Base-by-base conservation (phyloP, 2,113 vertebrate genomes). In the Tenrec ecaudatus region DNA sequence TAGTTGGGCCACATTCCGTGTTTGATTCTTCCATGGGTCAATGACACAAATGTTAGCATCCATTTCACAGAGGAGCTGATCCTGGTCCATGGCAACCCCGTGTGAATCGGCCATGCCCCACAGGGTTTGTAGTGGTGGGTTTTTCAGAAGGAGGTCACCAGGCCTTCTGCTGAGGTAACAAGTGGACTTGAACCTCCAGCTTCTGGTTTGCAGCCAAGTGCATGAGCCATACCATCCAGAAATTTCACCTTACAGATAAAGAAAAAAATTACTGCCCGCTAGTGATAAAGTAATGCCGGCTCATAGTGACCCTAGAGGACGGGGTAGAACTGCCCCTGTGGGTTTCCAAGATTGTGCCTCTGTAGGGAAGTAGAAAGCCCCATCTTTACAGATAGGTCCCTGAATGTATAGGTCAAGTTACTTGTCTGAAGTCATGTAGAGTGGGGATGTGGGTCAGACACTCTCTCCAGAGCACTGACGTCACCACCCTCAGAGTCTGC, bases 21-120 rank as follows among this genome's bases (percentile, higher is more conserved):
- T 33, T 69, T 1, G 33, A 60, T 43, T 43, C 47, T 68, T 47
- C 20, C 16, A 1, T 17, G 3, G 57, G 47, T 31, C 23, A 58
- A 0, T 7, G 40, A 7, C 8, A 9, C n/a, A 6, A 7, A 11
- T 5, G 0, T 14, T 60, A 20, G 19, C 1, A 0, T 57, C 68
- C n/a, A 2, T 82, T 57, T 31, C 31, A 53, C 4, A n/a, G 38
- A 53, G 47, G 47, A 33, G n/a, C 16, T n/a, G 33, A 20, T 71
- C 33, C 31, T 33, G 31, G 33, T 31, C 33, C 69, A 71, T 1
- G n/a, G n/a, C 16, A 12, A 68, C 66, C 11, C 29, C n/a, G 15
- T 71, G n/a, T 6, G 69, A 33, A 19, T 33, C 69, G 33, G 69
- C 69, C 33, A 14, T 33, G 69, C 16, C 31, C 69, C 17, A 9